phyloP scores from a whole-genome alignment of 1,140 invertebrate species.

The Hormaphis cornu region DNA sequence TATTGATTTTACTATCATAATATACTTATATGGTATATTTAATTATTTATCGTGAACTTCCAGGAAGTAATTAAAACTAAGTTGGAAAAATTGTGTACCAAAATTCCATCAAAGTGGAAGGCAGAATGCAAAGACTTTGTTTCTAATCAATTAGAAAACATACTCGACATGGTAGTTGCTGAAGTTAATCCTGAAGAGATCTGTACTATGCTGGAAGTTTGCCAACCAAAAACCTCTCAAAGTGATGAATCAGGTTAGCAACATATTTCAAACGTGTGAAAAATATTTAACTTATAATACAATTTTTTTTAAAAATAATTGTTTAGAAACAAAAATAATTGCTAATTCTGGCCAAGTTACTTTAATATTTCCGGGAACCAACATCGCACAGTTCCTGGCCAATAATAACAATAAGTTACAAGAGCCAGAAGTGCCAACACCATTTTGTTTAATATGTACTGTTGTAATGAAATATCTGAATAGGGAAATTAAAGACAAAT shows the following conservation, averaged over 20 bases:
- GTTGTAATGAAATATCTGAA: conserved; percentile 24
- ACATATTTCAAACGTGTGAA: too few relatives aligned
- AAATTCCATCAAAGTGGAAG: not conserved
- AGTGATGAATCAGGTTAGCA: not conserved
- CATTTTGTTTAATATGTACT: not conserved
- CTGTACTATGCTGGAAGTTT: conserved; percentile 12
- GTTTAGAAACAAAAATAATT: conserved; percentile 22
- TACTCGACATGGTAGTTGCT: conserved; percentile 27
- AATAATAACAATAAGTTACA: conserved; percentile 17
- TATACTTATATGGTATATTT: not conserved
- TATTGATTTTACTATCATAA: not conserved
- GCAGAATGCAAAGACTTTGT: not conserved
- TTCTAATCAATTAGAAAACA: not conserved
- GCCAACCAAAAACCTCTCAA: conserved; percentile 1
- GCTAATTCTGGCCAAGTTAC: not conserved
- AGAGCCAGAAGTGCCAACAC: not conserved
- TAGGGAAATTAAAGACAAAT: not conserved
- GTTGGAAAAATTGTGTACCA: conserved; percentile 8
- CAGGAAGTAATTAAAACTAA: not conserved
- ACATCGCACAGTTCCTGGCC: conserved; percentile 1
- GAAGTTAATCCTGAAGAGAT: conserved; percentile 26
- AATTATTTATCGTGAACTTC: not conserved
- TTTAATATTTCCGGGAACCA: not conserved
- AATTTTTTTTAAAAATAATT: not conserved
- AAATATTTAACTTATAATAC: not conserved